These are phyloP conservation scores for Carcharodon carcharias DNA, from an alignment of 2,797 vertebrate species.

Conservation along the genomic window DNA sequence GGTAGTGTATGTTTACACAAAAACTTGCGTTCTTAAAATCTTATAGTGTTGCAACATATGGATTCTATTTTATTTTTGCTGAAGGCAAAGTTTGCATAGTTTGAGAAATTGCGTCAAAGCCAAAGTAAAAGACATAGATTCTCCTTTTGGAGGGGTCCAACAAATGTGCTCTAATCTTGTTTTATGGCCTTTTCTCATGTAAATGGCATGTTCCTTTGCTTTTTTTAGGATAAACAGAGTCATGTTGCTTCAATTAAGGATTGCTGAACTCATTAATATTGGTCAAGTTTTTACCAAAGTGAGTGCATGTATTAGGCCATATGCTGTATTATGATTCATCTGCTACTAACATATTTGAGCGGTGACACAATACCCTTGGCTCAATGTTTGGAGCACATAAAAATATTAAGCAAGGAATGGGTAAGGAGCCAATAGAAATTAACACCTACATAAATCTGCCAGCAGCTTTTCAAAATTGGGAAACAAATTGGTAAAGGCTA, in stretches of 20 bases:
- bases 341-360: neutral
- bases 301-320: neutral
- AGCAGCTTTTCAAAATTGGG: neutral
- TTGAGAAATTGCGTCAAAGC: neutral
- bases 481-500: neutral
- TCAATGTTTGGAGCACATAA: neutral
- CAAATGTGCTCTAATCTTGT: neutral
- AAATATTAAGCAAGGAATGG: neutral
- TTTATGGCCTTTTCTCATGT: neutral
- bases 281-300: neutral
- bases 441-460: neutral
- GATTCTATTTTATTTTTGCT: neutral
- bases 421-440: neutral
- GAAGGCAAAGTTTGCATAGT: neutral
- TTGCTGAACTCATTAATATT: neutral
- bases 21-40: neutral
- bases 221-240: neutral
- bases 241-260: conserved; percentile 21
- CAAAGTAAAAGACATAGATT: neutral
- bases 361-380: neutral
- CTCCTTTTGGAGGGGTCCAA: neutral
- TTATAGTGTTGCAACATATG: neutral
- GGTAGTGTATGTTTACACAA: neutral
- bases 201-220: neutral
- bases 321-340: neutral